phyloP scores from a whole-genome alignment of 2,797 vertebrate genomes.

The Anniella stebbinsi region DNA sequence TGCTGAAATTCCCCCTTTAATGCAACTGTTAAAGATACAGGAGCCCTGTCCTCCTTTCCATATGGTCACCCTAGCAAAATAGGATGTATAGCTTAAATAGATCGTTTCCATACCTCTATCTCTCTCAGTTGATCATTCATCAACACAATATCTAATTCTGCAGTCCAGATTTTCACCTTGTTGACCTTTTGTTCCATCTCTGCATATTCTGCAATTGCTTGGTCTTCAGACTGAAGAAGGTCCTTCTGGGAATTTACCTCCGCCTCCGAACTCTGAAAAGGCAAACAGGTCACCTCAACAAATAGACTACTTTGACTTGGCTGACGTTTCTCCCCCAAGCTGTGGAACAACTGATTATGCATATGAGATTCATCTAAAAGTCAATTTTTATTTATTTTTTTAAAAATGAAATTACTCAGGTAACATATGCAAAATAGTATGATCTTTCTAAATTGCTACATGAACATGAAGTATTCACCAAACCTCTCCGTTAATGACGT shows the following conservation, averaged over 20 bases:
- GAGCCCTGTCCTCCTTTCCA: no score
- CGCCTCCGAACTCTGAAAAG: slow-evolving; percentile 70
- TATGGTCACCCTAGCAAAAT: no score
- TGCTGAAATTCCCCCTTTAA: no score
- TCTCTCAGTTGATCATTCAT: slow-evolving; percentile 87
- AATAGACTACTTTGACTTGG: slow-evolving; percentile 6
- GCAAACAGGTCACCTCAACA: slow-evolving; percentile 61
- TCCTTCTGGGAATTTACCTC: slow-evolving; percentile 67
- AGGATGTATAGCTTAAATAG: slow-evolving; percentile 18
- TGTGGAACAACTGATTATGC: background rate
- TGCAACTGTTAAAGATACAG: no score
- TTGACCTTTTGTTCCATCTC: slow-evolving; percentile 82
- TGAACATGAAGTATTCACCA: no score
- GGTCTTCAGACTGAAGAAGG: slow-evolving; percentile 58
- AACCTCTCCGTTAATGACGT: no score
- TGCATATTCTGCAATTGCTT: slow-evolving; percentile 78
- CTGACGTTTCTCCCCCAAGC: background rate
- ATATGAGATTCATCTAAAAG: background rate
- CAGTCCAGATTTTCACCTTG: slow-evolving; percentile 82
- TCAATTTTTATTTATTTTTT: no score
- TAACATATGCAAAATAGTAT: no score
- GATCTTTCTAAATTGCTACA: no score
- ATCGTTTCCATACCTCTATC: slow-evolving; percentile 85
- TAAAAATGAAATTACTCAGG: background rate
- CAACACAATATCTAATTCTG: slow-evolving; percentile 81